These are phyloP conservation scores for Acestrorhynchus altus DNA, from an alignment of 2,797 vertebrate species.

Conservation along the genomic window DNA sequence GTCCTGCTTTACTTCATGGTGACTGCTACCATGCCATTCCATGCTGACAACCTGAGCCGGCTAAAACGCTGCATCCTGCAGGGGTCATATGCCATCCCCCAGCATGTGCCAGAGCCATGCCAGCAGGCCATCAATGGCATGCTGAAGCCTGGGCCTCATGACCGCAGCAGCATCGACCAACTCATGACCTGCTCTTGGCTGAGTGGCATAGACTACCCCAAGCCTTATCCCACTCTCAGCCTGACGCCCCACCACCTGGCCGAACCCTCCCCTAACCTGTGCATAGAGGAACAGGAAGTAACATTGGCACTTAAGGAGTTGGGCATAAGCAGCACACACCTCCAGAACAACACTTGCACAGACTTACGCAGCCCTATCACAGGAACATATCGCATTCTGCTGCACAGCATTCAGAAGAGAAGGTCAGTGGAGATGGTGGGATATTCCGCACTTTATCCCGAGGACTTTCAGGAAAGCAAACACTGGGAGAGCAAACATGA, in stretches of 20 bases:
- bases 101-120: constrained; percentile 72
- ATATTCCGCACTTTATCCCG: constrained; percentile 66
- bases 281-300: constrained; percentile 75
- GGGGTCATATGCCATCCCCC: constrained; percentile 76
- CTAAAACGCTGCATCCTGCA: constrained; percentile 79
- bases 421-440: constrained; percentile 68
- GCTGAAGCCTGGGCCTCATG: constrained; percentile 71
- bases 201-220: constrained; percentile 71
- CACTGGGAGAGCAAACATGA: constrained; percentile 65
- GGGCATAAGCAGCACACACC: constrained; percentile 71
- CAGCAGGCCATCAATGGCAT: constrained; percentile 76
- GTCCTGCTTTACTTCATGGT: constrained; percentile 81
- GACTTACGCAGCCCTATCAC: constrained; percentile 74
- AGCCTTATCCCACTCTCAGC: constrained; percentile 62
- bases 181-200: constrained; percentile 74
- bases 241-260: constrained; percentile 69
- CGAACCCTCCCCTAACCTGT: constrained; percentile 58
- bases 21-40: constrained; percentile 77
- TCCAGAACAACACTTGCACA: constrained; percentile 74
- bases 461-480: constrained; percentile 61
- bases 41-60: constrained; percentile 70
- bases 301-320: constrained; percentile 68
- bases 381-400: constrained; percentile 79
- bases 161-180: constrained; percentile 69
- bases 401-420: constrained; percentile 78